A percentile compares a stretch with the other conserved stretches of the same genome.
Conservation (phyloP, 2,113 vertebrate genomes). For the Panurus biarmicus region DNA sequence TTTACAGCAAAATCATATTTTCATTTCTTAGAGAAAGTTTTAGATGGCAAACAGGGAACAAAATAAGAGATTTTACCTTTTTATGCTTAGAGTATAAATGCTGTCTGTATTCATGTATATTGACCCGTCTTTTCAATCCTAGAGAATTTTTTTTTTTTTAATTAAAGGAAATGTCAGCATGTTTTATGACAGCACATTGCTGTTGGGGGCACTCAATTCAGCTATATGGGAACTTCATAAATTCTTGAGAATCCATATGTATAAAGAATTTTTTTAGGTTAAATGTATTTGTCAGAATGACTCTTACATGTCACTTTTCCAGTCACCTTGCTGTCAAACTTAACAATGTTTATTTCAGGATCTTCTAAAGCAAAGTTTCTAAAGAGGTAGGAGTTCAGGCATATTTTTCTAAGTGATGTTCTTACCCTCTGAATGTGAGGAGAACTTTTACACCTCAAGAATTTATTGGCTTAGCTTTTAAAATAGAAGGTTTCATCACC, state of each 20-base stretch:
- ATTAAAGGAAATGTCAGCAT: not conserved
- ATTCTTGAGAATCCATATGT: not conserved
- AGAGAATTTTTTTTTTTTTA: not conserved
- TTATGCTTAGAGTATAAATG: not conserved
- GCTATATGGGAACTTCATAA: not conserved
- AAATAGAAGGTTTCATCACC: not conserved
- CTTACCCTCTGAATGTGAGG: not conserved
- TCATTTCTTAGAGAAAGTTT: not conserved
- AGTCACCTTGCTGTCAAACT: not conserved
- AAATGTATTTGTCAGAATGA: not conserved
- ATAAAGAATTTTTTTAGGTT: not conserved
- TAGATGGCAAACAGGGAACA: not conserved
- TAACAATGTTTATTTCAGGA: not conserved
- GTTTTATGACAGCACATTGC: not conserved
- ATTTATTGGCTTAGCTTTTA: not conserved
- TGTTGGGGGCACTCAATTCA: not conserved
- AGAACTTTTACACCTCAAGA: not conserved
- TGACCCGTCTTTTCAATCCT: not conserved
- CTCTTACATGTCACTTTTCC: not conserved
- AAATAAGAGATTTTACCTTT: not conserved
- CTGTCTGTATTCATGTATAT: not conserved
- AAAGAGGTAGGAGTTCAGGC: not conserved
- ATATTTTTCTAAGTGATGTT: not conserved
- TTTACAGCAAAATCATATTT: rapidly evolving
- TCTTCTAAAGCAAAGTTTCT: not conserved